Evolutionary conservation across 1,140 invertebrate species (phyloP), one percentile per base, ranked within the genome.

Genomic region (Temnothorax nylanderi): DNA sequence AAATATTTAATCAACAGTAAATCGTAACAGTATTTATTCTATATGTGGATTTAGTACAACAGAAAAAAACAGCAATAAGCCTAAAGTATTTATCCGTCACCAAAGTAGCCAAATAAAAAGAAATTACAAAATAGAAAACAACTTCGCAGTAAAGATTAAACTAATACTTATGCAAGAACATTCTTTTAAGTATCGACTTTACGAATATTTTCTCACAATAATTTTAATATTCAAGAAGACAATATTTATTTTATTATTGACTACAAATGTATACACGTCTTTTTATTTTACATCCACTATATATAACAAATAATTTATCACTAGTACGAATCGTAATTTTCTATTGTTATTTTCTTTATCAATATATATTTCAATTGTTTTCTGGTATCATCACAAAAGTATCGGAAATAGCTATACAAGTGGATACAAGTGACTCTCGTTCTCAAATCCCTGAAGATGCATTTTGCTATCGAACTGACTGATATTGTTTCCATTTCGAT

Each of bases 391-490:
- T 76, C 2, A 16, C 10, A 76, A 76, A 41, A 41, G 51, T 37
- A 58, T 76, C 37, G 26, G 21, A 58, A 76, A 13, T 21, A 41
- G 16, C 21, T 56, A 8, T 56, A 21, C n/a, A n/a, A 56, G 18
- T 6, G 11, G 21, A 0, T 21, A 21, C 10, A 62, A 32, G 10
- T 32, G 37, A 10, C 21, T 32, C n/a, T 75, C 13, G 16, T 62
- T 60, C 21, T 76, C 37, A 11, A 60, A 76, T 16, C n/a, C 16
- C 21, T n/a, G 37, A 62, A 44, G 5, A 11, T 16, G 8, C 21
- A 41, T 62, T 77, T 77, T 18, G 4, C 16, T 18, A 34, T 72
- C 16, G 51, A 72, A 62, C 7, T n/a, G 56, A 77, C 62, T 44
- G 56, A 44, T 44, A 44, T 77, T 34, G 18, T 75, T 77, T 62